phyloP scores from a whole-genome alignment of 2,797 vertebrate species.

The Podarcis lilfordi region DNA sequence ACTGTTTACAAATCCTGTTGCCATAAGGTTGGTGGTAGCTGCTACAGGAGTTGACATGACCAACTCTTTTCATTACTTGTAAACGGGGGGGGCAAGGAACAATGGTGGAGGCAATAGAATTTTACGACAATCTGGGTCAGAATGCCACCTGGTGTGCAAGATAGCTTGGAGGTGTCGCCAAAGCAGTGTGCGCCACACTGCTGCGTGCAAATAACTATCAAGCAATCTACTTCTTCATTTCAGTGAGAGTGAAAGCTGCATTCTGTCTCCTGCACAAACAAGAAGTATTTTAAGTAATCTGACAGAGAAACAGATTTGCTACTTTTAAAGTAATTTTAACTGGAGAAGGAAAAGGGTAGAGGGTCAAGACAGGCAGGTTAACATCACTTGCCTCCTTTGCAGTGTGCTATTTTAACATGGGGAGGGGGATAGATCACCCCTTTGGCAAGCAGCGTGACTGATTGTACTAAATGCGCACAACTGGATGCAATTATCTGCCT shows the following conservation, averaged over 20 bases:
- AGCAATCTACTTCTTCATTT: conserved; percentile 36
- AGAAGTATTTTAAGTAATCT: conserved; percentile 64
- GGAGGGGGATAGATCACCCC: conserved; percentile 64
- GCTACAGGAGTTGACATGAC: conserved; percentile 75
- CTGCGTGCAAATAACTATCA: conserved; percentile 58
- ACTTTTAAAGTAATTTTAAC: conserved; percentile 53
- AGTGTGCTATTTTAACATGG: conserved; percentile 72
- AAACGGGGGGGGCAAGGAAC: conserved; percentile 47
- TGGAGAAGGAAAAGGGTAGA: conserved; percentile 67
- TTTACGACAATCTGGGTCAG: conserved; percentile 52
- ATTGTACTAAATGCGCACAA: conserved; percentile 74
- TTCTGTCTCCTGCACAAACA: conserved; percentile 61
- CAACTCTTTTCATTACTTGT: conserved; percentile 62
- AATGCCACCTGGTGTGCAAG: conserved; percentile 55
- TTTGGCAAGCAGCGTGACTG: conserved; percentile 74
- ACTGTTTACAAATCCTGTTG: conserved; percentile 76
- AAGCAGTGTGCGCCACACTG: conserved; percentile 46
- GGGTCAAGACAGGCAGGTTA: conserved; percentile 63
- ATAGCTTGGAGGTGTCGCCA: conserved; percentile 54
- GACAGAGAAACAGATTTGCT: conserved; percentile 49
- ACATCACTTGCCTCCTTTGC: conserved; percentile 68
- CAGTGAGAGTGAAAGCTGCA: conserved; percentile 47
- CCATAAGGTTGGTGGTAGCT: conserved; percentile 76
- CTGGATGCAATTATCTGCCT: conserved; percentile 76
- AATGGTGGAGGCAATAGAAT: conserved; percentile 71